Evolutionary conservation across 2,888 invertebrate genomes (phyloP).

Genomic region (Torymus auratus): DNA sequence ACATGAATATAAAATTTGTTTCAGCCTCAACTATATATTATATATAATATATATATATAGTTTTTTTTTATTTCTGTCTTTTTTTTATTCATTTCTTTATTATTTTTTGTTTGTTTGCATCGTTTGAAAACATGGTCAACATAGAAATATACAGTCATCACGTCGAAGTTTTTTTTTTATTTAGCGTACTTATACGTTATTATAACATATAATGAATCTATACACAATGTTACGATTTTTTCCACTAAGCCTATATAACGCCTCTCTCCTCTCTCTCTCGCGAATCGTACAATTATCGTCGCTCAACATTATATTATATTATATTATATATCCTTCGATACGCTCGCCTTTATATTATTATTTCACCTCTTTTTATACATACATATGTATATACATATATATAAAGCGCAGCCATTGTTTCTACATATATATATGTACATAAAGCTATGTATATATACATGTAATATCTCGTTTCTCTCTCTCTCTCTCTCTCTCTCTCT

Average conservation of each 20-base stretch:
- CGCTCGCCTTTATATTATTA: conserved; percentile 14
- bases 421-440: conserved; percentile 59
- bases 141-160: conserved; percentile 75
- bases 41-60: conserved; percentile 63
- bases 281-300: background rate
- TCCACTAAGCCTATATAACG: background rate
- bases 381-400: conserved; percentile 63
- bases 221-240: conserved; percentile 62
- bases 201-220: conserved; percentile 66
- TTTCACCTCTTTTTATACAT: conserved; percentile 28
- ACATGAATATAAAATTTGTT: conserved; percentile 75
- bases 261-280: too few species aligned
- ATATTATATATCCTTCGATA: conserved; percentile 15
- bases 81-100: conserved; percentile 15
- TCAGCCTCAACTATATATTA: conserved; percentile 71
- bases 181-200: conserved; percentile 47
- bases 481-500: background rate
- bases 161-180: conserved; percentile 62
- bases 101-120: conserved; percentile 34
- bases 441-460: conserved; percentile 54
- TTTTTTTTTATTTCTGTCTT: conserved; percentile 49
- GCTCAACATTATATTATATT: background rate
- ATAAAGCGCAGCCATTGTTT: conserved; percentile 47
- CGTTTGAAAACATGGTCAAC: conserved; percentile 70
- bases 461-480: conserved; percentile 31